Percentiles rank a stretch among this genome's conserved stretches.
Conservation (phyloP, 2,888 invertebrate genomes). For the Acrobasis consociella region DNA sequence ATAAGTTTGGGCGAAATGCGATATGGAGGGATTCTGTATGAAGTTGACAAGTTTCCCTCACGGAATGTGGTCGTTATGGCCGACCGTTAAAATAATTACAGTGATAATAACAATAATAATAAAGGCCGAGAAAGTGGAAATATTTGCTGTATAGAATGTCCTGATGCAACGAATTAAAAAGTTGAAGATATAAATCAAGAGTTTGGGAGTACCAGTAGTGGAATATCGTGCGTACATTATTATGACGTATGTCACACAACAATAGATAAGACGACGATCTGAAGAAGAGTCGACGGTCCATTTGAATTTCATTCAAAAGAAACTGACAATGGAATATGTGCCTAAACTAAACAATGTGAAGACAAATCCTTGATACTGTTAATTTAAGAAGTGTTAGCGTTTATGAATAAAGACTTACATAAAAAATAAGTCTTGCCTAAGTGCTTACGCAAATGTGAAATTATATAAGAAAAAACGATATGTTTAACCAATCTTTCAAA, state of each 20-base stretch:
- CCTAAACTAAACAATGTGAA: too few relatives aligned
- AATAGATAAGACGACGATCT: background rate
- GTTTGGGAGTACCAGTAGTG: background rate
- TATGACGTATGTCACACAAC: background rate
- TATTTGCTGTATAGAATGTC: background rate
- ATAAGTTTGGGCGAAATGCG: constrained; percentile 5
- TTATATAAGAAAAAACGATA: too few relatives aligned
- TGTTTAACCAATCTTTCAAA: too few relatives aligned
- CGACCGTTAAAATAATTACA: constrained; percentile 1
- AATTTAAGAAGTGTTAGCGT: too few relatives aligned
- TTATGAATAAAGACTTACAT: too few relatives aligned
- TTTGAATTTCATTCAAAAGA: too few relatives aligned
- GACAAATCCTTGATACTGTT: too few relatives aligned
- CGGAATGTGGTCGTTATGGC: constrained; percentile 2
- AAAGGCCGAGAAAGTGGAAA: constrained; percentile 8
- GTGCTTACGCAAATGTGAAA: too few relatives aligned
- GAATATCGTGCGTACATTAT: background rate
- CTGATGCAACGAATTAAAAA: background rate
- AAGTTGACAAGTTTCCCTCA: constrained; percentile 10
- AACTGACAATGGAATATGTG: too few relatives aligned
- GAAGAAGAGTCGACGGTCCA: too few relatives aligned
- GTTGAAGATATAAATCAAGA: background rate
- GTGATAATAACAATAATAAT: constrained; percentile 4
- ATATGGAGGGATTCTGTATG: background rate
- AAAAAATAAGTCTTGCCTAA: too few relatives aligned